phyloP scores from a whole-genome alignment of 2,888 invertebrate genomes.

The Amphipyra berbera region DNA sequence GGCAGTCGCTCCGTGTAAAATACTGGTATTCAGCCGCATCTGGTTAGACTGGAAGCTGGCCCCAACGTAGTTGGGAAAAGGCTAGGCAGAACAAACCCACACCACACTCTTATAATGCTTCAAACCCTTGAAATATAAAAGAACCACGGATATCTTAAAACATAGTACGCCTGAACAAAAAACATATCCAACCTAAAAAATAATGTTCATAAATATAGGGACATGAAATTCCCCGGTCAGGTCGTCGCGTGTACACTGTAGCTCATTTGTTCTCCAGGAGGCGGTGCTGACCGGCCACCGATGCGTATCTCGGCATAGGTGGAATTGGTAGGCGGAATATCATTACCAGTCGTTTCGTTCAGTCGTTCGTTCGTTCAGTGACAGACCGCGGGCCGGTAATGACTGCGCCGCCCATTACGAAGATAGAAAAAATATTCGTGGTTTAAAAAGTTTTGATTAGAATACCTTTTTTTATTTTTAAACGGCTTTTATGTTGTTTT shows the following conservation, averaged over 20 bases:
- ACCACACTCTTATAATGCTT: no score
- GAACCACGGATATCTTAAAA: no score
- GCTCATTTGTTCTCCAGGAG: constrained; percentile 78
- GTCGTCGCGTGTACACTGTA: constrained; percentile 53
- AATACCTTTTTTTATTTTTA: constrained; percentile 24
- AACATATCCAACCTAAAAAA: constrained; percentile 10
- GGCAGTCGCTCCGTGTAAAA: no score
- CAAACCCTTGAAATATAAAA: no score
- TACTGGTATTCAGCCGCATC: no score
- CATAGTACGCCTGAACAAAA: no score
- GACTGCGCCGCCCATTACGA: constrained; percentile 74
- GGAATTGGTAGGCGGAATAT: constrained; percentile 88
- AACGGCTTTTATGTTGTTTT: constrained; percentile 15
- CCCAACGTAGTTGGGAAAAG: no score
- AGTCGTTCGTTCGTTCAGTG: constrained; percentile 74
- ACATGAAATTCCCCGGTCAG: constrained; percentile 46
- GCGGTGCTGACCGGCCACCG: constrained; percentile 80
- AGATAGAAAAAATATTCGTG: constrained; percentile 56
- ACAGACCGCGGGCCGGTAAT: constrained; percentile 76
- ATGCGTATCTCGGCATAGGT: constrained; percentile 86
- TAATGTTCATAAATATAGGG: constrained; percentile 27
- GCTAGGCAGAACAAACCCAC: no score
- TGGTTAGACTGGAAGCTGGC: no score
- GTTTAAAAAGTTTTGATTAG: constrained; percentile 52
- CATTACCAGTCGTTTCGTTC: constrained; percentile 71